phyloP scores from a whole-genome alignment of 2,113 vertebrate species.

The zebrafish (Danio rerio) region GRCz12tu NC_133199.1:11388501-11389000 shows the following conservation, averaged over 20 bases:
- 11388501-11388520: too few relatives aligned
- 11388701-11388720: not conserved
- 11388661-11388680: too few relatives aligned
- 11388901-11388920: conserved; percentile 3
- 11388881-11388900: conserved; percentile 51
- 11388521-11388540: too few relatives aligned
- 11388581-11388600: too few relatives aligned
- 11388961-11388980: not conserved
- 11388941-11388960: not conserved
- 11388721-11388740: not conserved
- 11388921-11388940: not conserved
- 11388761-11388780: not conserved
- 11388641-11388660: too few relatives aligned
- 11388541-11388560: too few relatives aligned
- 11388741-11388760: not conserved
- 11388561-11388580: too few relatives aligned
- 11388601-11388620: too few relatives aligned
- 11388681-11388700: too few relatives aligned
- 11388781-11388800: conserved; percentile 60
- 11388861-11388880: conserved; percentile 64
- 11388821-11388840: conserved; percentile 74
- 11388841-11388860: conserved; percentile 77
- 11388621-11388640: too few relatives aligned
- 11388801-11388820: conserved; percentile 70
- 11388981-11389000: not conserved